Evolutionary conservation across 2,113 vertebrate genomes (phyloP).

Genomic region (Ptyas mucosa): DNA sequence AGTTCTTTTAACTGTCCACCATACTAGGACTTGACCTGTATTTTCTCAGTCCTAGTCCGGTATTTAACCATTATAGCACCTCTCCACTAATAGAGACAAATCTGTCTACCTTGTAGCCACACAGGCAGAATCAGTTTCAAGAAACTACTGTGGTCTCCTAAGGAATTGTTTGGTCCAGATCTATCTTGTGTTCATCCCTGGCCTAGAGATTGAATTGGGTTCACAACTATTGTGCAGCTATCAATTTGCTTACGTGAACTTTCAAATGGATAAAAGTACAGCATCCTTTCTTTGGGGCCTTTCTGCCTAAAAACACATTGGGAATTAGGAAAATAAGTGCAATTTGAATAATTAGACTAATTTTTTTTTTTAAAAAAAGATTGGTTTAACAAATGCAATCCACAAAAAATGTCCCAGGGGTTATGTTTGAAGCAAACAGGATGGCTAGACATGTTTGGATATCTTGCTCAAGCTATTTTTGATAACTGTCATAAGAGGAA

Average conservation of each 20-base stretch:
- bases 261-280: background rate
- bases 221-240: background rate
- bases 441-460: background rate
- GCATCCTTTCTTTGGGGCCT: background rate
- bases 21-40: background rate
- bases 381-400: background rate
- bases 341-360: background rate
- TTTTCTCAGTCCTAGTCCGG: background rate
- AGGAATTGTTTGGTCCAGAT: background rate
- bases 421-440: background rate
- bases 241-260: background rate
- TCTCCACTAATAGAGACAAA: too few relatives aligned
- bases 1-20: background rate
- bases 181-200: background rate
- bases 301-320: background rate
- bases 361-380: background rate
- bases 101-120: background rate
- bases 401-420: background rate
- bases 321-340: background rate
- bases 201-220: background rate
- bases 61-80: background rate
- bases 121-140: background rate
- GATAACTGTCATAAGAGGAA: background rate
- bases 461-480: background rate
- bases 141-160: background rate